Evolutionary conservation across 1,140 invertebrate genomes (phyloP).

Genomic region (Monochamus saltuarius): DNA sequence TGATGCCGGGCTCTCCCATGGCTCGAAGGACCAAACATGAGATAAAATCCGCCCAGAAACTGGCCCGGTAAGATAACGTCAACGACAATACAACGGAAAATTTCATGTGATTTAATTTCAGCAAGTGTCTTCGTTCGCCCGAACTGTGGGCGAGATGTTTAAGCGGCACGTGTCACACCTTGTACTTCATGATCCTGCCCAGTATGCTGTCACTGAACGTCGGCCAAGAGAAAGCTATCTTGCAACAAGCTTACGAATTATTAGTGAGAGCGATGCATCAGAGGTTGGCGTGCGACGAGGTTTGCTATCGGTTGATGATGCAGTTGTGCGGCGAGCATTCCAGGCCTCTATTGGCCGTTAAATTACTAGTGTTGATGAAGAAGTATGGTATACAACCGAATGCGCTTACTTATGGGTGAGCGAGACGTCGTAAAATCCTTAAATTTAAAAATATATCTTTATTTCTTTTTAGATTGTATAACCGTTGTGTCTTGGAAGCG

Average conservation of each 20-base stretch:
- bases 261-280: slow-evolving; percentile 81
- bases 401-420: slow-evolving; percentile 93
- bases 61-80: slow-evolving; percentile 59
- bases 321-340: slow-evolving; percentile 95
- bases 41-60: slow-evolving; percentile 86
- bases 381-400: slow-evolving; percentile 92
- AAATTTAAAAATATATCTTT: background rate
- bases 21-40: slow-evolving; percentile 92
- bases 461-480: slow-evolving; percentile 57
- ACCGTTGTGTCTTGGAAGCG: slow-evolving; percentile 84
- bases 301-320: slow-evolving; percentile 98
- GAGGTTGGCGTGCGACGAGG: slow-evolving; percentile 87
- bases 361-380: slow-evolving; percentile 94
- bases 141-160: slow-evolving; percentile 91
- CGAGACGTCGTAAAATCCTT: slow-evolving; percentile 38
- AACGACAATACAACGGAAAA: background rate
- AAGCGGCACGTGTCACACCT: slow-evolving; percentile 83
- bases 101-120: slow-evolving; percentile 27
- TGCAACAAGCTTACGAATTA: slow-evolving; percentile 84
- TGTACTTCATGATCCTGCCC: slow-evolving; percentile 97
- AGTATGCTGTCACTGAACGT: slow-evolving; percentile 65
- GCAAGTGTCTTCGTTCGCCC: slow-evolving; percentile 56
- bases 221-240: slow-evolving; percentile 72
- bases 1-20: slow-evolving; percentile 82
- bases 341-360: slow-evolving; percentile 91